Evolutionary conservation across 2,113 vertebrate species (phyloP).

Genomic region (Amphiprion percula): DNA sequence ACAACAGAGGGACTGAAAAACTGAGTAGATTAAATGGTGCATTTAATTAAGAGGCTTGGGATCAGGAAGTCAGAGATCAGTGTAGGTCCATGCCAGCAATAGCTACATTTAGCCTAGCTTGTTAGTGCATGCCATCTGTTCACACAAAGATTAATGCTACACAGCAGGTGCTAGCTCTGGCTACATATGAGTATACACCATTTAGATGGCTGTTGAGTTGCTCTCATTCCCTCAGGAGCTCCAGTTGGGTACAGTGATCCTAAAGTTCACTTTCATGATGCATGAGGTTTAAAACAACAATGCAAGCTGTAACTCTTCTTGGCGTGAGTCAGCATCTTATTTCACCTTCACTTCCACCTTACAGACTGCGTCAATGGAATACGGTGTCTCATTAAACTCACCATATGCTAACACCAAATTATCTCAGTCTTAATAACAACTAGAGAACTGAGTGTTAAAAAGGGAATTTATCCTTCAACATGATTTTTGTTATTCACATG

Average conservation of each 20-base stretch:
- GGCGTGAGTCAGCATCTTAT: not conserved
- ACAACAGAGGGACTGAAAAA: constrained; percentile 49
- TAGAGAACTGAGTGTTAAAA: not conserved
- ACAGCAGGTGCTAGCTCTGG: constrained; percentile 36
- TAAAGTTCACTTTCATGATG: not conserved
- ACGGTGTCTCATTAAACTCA: constrained; percentile 19
- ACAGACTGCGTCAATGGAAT: too few species aligned
- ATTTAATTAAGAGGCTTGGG: constrained; percentile 81
- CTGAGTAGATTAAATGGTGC: constrained; percentile 77
- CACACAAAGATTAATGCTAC: constrained; percentile 70
- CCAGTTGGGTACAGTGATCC: not conserved
- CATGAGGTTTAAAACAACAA: not conserved
- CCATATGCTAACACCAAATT: not conserved
- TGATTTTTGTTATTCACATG: not conserved
- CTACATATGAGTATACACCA: constrained; percentile 13
- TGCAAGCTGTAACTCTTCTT: not conserved
- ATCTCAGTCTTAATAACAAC: not conserved
- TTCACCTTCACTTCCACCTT: not conserved
- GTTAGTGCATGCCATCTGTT: constrained; percentile 78
- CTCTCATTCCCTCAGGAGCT: not conserved
- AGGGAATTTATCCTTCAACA: not conserved
- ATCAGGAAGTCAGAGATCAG: constrained; percentile 76
- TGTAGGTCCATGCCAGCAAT: constrained; percentile 65
- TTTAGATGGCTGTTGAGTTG: not conserved
- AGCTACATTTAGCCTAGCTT: constrained; percentile 80